These are phyloP conservation scores for Lithosia quadra DNA, from an alignment of 2,888 invertebrate species.

Conservation along the genomic window DNA sequence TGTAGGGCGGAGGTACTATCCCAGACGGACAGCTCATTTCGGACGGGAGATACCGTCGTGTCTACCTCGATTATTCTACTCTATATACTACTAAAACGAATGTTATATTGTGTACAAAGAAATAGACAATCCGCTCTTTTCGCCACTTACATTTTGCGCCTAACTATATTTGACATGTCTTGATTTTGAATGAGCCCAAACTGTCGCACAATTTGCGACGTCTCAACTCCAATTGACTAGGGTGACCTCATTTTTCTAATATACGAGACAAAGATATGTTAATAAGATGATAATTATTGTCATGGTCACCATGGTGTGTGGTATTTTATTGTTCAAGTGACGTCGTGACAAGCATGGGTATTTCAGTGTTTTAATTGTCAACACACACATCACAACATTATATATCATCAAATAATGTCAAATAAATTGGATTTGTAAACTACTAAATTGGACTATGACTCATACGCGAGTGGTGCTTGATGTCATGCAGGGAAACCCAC, in stretches of 20 bases:
- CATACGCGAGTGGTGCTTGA: too few relatives aligned
- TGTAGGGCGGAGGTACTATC: too few relatives aligned
- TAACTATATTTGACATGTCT: slow-evolving; percentile 54
- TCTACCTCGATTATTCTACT: too few relatives aligned
- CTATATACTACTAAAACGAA: too few relatives aligned
- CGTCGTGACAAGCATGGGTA: background rate
- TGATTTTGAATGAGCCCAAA: slow-evolving; percentile 51
- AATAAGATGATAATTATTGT: slow-evolving; percentile 45
- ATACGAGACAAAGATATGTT: slow-evolving; percentile 41
- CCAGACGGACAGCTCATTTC: too few relatives aligned
- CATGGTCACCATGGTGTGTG: slow-evolving; percentile 44
- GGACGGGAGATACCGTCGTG: too few relatives aligned
- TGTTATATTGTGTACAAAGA: background rate
- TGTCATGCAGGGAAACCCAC: too few relatives aligned
- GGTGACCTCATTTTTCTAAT: slow-evolving; percentile 42
- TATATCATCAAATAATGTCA: too few relatives aligned
- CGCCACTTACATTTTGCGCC: slow-evolving; percentile 14
- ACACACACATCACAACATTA: too few relatives aligned
- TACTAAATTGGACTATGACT: too few relatives aligned
- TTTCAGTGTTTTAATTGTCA: background rate
- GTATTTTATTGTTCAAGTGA: background rate
- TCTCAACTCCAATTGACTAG: slow-evolving; percentile 30
- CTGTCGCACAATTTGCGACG: slow-evolving; percentile 40
- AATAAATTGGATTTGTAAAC: too few relatives aligned
- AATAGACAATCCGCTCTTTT: slow-evolving; percentile 2